A percentile compares a stretch with the other conserved stretches of the same genome.
Evolutionary conservation across 2,113 vertebrate genomes (phyloP).

Genomic region (Gallinago jamesoni): DNA sequence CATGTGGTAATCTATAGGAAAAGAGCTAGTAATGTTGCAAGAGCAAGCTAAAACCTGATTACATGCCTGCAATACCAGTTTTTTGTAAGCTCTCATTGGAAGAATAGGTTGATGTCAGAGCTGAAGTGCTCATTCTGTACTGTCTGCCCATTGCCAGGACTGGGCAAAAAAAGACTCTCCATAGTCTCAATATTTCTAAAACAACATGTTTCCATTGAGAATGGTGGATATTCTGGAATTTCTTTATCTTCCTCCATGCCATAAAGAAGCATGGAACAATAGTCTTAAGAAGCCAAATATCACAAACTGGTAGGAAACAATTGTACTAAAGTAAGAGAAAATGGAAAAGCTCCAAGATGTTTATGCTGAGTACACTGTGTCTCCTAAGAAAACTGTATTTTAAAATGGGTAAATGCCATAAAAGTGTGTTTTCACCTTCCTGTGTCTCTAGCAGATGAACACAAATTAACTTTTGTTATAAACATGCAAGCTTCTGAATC

Average conservation of each 20-base stretch:
- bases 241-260: not conserved
- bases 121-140: not conserved
- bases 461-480: conserved; percentile 25
- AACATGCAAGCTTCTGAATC: not conserved
- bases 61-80: not conserved
- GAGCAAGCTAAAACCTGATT: not conserved
- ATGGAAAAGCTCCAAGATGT: not conserved
- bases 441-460: not conserved
- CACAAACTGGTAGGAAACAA: not conserved
- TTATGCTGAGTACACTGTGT: not conserved
- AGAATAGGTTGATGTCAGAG: not conserved
- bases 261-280: not conserved
- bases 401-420: not conserved
- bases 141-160: not conserved
- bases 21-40: not conserved
- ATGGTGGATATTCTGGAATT: not conserved
- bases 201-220: not conserved
- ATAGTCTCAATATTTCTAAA: not conserved
- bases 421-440: conserved; percentile 12
- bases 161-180: not conserved
- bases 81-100: not conserved
- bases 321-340: not conserved
- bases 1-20: not conserved
- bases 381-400: not conserved
- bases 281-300: not conserved